Evolutionary conservation across 2,888 invertebrate genomes (phyloP), one percentile per base, ranked within the genome.

Genomic region (Pyrrhosoma nymphula): DNA sequence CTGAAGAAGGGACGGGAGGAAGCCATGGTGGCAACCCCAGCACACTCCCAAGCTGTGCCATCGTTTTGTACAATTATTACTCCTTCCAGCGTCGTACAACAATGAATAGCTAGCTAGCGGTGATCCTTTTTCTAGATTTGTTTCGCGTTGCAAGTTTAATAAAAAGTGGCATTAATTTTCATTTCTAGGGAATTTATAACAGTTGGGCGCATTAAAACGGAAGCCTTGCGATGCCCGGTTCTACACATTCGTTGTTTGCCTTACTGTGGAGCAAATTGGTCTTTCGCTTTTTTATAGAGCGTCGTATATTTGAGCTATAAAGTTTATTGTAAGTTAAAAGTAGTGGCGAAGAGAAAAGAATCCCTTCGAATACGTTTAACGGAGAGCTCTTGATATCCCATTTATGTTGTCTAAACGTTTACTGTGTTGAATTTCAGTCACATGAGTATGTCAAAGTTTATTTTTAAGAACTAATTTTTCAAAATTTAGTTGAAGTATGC

Each of bases 101-200:
- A 30, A 82, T 35, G 82, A 82, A 82, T 82, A 82, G 30, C 82
- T 82, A 35, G 82, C 30, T 82, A 82, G 82, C 82, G 82, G 82
- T 16, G 16, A 69, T 35, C 10, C 14, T 82, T 82, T 69, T 35
- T 18, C 82, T 35, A 30, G 12, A 60, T 82, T 82, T 82, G n/a
- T n/a, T 82, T 82, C 35, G 16, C 20, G 14, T n/a, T 14, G 35
- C 82, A 82, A 35, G 30, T 82, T 82, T 82, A 35, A 60, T 12
- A 35, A 35, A 14, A 82, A 30, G 82, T 18, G 3, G 35, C 82
- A 82, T 82, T 35, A 35, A 82, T 82, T 82, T 82, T 35, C 82
- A 82, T 30, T 82, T 82, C 26, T n/a, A 35, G 30, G 26, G 16
- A 18, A 35, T 82, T 35, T 35, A 82, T 82, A 35, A 82, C 82